These are phyloP conservation scores for Cepaea nemoralis DNA, from an alignment of 1,140 invertebrate species.

Conservation along the genomic window DNA sequence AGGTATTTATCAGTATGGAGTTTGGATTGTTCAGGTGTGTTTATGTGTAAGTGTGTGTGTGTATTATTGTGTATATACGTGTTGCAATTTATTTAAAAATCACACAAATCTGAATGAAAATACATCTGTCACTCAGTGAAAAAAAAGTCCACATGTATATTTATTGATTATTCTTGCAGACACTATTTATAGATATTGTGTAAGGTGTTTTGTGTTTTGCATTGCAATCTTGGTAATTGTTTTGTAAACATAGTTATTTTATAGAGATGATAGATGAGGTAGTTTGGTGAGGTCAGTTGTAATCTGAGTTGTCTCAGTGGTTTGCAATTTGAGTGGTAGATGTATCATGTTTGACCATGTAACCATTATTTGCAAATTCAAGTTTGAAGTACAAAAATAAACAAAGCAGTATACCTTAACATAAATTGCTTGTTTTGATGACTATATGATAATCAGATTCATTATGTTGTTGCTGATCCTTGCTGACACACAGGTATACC, in stretches of 20 bases:
- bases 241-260: background rate
- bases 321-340: slow-evolving; percentile 4
- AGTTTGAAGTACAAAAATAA: background rate
- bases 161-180: background rate
- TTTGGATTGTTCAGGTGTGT: no score
- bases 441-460: background rate
- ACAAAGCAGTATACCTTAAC: background rate
- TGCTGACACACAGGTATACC: background rate
- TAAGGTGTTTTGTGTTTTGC: background rate
- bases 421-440: background rate
- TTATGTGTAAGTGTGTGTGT: no score
- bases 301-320: background rate
- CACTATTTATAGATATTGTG: background rate
- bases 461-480: no score
- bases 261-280: background rate
- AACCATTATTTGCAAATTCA: background rate
- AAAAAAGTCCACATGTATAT: background rate
- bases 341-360: background rate
- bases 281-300: background rate
- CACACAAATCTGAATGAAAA: no score
- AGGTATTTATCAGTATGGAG: no score
- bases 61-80: no score
- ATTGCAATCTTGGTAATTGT: background rate
- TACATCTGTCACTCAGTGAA: background rate
- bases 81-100: no score